phyloP scores from a whole-genome alignment of 2,797 vertebrate genomes.

The Sciurus carolinensis region DNA sequence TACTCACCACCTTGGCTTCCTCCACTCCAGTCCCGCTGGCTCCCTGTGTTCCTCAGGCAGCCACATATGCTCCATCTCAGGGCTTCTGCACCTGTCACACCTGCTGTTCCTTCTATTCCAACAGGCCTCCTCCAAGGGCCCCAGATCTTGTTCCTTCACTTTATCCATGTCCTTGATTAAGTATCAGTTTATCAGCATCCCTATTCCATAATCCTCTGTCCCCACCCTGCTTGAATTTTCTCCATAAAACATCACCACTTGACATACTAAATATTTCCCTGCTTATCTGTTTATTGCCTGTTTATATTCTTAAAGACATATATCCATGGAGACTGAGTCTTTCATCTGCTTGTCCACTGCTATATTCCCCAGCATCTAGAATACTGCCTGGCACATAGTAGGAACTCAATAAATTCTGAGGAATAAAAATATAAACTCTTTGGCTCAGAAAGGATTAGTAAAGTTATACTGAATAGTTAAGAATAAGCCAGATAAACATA shows the following conservation, averaged over 20 bases:
- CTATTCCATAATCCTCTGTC: background rate
- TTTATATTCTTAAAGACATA: background rate
- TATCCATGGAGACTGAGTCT: background rate
- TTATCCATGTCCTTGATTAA: conserved; percentile 17
- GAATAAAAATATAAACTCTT: background rate
- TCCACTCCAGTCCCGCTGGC: background rate
- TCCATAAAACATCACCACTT: background rate
- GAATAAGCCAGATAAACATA: background rate
- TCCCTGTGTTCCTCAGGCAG: background rate
- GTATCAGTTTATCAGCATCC: background rate
- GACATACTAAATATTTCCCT: background rate
- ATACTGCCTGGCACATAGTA: background rate
- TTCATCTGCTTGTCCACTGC: background rate
- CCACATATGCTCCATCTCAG: background rate
- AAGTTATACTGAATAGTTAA: conserved; percentile 36
- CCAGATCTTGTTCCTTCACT: background rate
- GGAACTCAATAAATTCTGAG: background rate
- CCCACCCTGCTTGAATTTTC: background rate
- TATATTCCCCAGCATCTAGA: background rate
- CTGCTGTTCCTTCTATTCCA: background rate
- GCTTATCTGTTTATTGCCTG: background rate
- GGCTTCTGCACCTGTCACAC: background rate
- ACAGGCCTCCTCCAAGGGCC: background rate
- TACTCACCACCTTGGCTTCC: background rate
- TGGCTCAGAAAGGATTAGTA: conserved; percentile 36